Conservation (phyloP, 2,113 vertebrate genomes). For the Hippocampus guttulatus region DNA sequence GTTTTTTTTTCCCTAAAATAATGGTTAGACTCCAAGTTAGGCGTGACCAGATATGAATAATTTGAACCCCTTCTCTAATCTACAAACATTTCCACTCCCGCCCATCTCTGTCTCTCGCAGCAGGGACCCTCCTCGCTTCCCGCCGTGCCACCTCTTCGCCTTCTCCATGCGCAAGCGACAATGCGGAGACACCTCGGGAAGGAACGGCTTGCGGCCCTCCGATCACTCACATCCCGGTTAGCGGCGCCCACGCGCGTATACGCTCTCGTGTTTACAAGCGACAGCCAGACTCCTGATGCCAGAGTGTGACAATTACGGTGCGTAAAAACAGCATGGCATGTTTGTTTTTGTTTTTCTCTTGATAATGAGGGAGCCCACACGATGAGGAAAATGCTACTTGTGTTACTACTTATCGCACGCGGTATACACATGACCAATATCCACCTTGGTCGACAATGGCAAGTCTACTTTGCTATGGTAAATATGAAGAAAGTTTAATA, state of each 20-base stretch:
- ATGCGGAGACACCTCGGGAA: not conserved
- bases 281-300: not conserved
- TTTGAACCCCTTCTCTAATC: not conserved
- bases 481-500: too few species aligned
- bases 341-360: not conserved
- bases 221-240: slow-evolving; percentile 14
- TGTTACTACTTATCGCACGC: too few species aligned
- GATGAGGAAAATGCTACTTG: not conserved
- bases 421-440: too few species aligned
- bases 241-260: slow-evolving; percentile 3
- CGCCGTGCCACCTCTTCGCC: not conserved
- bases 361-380: not conserved
- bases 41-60: not conserved
- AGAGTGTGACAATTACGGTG: not conserved
- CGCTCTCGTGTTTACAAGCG: not conserved
- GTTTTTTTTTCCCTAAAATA: too few species aligned
- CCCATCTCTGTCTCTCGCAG: not conserved
- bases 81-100: not conserved
- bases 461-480: too few species aligned
- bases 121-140: not conserved
- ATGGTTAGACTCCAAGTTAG: not conserved
- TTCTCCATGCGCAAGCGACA: not conserved
- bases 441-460: too few species aligned
- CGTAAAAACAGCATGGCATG: not conserved
- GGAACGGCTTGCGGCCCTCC: slow-evolving; percentile 14